phyloP scores from a whole-genome alignment of 2,113 vertebrate genomes.

The Hyaena hyaena region DNA sequence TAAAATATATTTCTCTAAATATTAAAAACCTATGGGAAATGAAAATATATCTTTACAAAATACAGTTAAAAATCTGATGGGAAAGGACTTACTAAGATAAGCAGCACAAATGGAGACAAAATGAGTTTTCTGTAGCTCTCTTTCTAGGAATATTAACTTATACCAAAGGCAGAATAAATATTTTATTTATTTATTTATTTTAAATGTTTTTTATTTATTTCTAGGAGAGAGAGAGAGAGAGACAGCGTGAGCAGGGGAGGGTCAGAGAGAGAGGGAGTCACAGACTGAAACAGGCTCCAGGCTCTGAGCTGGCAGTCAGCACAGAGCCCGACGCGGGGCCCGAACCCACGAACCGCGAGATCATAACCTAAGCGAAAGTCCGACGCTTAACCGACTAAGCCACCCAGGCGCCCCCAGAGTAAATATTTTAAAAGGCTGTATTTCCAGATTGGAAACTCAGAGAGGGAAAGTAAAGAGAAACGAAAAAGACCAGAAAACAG shows the following conservation, averaged over 20 bases:
- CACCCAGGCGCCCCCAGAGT: not conserved
- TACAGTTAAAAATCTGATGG: conserved; percentile 1
- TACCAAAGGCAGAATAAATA: conserved; percentile 56
- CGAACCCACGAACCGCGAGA: too few relatives aligned
- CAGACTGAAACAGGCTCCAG: too few relatives aligned
- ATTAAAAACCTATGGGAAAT: conserved; percentile 49
- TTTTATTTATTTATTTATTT: not conserved
- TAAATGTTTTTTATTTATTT: too few relatives aligned
- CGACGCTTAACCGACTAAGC: too few relatives aligned
- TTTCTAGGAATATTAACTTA: conserved; percentile 64
- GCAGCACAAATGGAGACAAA: conserved; percentile 50
- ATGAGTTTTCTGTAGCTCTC: conserved; percentile 35
- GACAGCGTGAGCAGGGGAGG: too few relatives aligned
- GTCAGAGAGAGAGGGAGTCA: too few relatives aligned
- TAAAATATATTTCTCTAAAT: not conserved
- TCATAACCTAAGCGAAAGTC: too few relatives aligned
- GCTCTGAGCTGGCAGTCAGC: too few relatives aligned
- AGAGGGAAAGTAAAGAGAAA: conserved; percentile 7
- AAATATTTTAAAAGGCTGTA: conserved; percentile 61
- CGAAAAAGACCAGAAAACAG: not conserved
- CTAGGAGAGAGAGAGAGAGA: too few relatives aligned
- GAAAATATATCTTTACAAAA: conserved; percentile 60
- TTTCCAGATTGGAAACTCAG: conserved; percentile 37
- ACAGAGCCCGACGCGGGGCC: too few relatives aligned
- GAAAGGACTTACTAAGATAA: conserved; percentile 52